A percentile compares a stretch with the other conserved stretches of the same genome.
Evolutionary conservation across 2,113 vertebrate genomes (phyloP).

Genomic region (Hylia prasina): DNA sequence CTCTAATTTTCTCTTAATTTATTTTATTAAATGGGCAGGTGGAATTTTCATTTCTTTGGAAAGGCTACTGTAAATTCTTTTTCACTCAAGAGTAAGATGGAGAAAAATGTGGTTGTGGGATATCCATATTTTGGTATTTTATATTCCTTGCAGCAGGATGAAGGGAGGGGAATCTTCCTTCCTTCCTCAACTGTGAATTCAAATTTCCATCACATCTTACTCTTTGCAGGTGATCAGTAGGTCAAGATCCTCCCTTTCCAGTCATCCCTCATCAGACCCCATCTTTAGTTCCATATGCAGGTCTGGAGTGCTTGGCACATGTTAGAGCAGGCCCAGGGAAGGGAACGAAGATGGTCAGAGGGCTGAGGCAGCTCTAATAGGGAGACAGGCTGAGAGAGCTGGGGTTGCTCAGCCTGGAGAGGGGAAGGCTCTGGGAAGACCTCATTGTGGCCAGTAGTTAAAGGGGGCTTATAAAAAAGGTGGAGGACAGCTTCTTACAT

Average conservation of each 20-base stretch:
- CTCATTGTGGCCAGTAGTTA: no score
- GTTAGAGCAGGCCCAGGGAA: background rate
- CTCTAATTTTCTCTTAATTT: background rate
- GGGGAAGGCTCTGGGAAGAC: background rate
- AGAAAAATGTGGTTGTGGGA: background rate
- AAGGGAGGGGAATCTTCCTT: background rate
- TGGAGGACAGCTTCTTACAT: background rate
- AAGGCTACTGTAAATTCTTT: background rate
- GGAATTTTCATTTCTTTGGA: background rate
- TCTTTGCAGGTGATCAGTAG: background rate
- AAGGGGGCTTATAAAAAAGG: background rate
- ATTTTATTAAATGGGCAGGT: background rate
- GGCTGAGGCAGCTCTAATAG: background rate
- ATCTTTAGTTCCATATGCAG: background rate
- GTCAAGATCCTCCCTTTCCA: background rate
- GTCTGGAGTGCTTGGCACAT: accelerated
- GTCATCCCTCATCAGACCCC: background rate
- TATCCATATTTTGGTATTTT: background rate
- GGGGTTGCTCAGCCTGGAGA: background rate
- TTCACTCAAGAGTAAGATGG: background rate
- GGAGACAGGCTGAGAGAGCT: background rate
- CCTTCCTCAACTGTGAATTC: background rate
- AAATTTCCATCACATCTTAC: background rate
- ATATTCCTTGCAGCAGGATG: background rate
- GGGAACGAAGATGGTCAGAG: background rate